Conservation (phyloP, 1,140 invertebrate genomes). For the Ectropis grisescens region DNA sequence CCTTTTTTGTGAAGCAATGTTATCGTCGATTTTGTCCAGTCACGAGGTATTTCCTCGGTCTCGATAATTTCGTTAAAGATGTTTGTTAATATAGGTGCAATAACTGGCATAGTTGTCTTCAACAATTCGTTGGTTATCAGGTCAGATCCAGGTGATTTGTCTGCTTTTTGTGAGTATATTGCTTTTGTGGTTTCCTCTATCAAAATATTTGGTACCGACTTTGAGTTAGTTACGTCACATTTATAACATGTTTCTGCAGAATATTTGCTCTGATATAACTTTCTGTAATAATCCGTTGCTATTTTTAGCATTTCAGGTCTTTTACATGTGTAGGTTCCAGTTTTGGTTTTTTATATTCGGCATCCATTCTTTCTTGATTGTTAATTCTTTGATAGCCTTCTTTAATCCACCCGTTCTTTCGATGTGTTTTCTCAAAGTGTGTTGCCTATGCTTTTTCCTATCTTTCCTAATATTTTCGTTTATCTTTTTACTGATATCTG, state of each 20-base stretch:
- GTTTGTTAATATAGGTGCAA: conserved; percentile 1
- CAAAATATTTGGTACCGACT: conserved; percentile 2
- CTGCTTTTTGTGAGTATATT: conserved; percentile 6
- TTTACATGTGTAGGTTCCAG: no score
- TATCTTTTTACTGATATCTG: no score
- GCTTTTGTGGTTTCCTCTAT: conserved; percentile 8
- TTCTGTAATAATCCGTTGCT: no score
- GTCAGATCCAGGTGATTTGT: conserved; percentile 10
- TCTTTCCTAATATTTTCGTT: no score
- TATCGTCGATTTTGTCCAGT: conserved; percentile 7
- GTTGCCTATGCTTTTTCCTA: no score
- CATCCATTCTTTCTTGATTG: no score
- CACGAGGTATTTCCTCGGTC: conserved; percentile 3
- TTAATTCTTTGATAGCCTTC: no score
- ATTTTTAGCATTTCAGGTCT: no score
- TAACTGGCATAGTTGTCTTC: conserved; percentile 7
- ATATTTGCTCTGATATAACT: conserved; percentile 1
- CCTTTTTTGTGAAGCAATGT: conserved; percentile 4
- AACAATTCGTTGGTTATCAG: conserved; percentile 10
- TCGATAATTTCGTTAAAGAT: neutral
- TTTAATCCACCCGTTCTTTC: no score
- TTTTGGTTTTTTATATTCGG: no score
- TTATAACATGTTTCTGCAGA: neutral
- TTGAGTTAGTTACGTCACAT: neutral
- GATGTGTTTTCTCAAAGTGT: no score